phyloP scores from a whole-genome alignment of 1,140 invertebrate genomes.

The Saccostrea echinata region DNA sequence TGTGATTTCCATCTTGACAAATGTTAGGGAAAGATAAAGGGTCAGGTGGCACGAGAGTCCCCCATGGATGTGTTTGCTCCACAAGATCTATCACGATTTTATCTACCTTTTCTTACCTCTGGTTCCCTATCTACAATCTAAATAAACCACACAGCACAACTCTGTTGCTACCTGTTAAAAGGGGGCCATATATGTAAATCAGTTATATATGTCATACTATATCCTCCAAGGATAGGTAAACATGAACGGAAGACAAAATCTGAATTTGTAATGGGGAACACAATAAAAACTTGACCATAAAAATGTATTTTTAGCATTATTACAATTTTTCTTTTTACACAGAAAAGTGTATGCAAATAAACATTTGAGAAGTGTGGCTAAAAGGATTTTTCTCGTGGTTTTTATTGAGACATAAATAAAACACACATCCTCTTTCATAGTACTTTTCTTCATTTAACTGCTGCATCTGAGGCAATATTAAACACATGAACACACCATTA shows the following conservation, averaged over 20 bases:
- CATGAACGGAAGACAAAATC: neutral
- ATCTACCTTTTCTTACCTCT: constrained; percentile 33
- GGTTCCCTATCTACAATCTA: constrained; percentile 28
- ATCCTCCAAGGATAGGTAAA: neutral
- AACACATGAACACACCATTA: neutral
- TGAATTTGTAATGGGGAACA: neutral
- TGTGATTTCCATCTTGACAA: constrained; percentile 16
- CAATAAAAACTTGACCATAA: neutral
- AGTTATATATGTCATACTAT: neutral
- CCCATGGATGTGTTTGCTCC: constrained; percentile 13
- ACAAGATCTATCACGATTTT: constrained; percentile 9
- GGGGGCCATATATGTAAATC: constrained; percentile 11
- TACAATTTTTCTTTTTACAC: neutral
- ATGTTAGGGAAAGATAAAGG: constrained; percentile 20
- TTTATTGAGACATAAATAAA: neutral
- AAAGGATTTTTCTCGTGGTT: neutral
- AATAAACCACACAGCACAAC: constrained; percentile 9
- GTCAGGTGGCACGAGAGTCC: constrained; percentile 8
- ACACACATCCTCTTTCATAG: neutral
- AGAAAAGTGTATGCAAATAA: neutral
- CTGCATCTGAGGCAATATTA: neutral
- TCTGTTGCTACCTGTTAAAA: constrained; percentile 3
- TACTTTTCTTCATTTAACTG: neutral
- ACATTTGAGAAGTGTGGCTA: neutral
- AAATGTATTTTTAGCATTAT: neutral